phyloP scores from a whole-genome alignment of 2,888 invertebrate species.

The Tachina lurida region DNA sequence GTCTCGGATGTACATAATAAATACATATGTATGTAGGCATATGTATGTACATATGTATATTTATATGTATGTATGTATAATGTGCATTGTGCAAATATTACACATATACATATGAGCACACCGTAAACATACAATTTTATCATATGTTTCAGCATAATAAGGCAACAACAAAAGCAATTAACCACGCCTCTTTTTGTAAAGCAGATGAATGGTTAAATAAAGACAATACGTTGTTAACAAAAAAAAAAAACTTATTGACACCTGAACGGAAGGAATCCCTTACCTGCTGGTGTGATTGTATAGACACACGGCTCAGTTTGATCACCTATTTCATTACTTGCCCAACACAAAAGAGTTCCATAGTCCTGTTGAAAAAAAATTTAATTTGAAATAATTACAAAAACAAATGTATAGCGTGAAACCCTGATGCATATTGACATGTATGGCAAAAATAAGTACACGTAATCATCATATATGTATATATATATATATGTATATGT shows the following conservation, averaged over 20 bases:
- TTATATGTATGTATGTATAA: not conserved
- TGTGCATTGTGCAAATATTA: no score
- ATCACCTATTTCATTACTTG: slow-evolving; percentile 88
- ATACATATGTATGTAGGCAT: not conserved
- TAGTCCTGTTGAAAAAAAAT: slow-evolving; percentile 84
- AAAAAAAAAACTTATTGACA: not conserved
- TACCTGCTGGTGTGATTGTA: slow-evolving; percentile 89
- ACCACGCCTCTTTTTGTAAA: slow-evolving; percentile 44
- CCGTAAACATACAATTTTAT: not conserved
- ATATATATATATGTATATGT: not conserved
- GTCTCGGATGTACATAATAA: slow-evolving; percentile 4
- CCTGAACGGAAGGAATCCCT: slow-evolving; percentile 72
- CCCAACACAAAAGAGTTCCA: slow-evolving; percentile 90
- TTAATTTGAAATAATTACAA: not conserved
- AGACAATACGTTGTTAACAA: not conserved
- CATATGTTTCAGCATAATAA: slow-evolving; percentile 46
- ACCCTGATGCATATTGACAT: not conserved
- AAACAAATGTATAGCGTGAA: slow-evolving; percentile 28
- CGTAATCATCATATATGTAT: no score
- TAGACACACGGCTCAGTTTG: slow-evolving; percentile 90
- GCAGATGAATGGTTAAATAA: slow-evolving; percentile 32
- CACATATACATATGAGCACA: no score
- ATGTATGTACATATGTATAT: not conserved
- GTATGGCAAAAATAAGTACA: no score
- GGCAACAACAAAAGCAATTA: slow-evolving; percentile 40